phyloP scores from a whole-genome alignment of 2,797 vertebrate species.

The Macroramphosus scolopax region DNA sequence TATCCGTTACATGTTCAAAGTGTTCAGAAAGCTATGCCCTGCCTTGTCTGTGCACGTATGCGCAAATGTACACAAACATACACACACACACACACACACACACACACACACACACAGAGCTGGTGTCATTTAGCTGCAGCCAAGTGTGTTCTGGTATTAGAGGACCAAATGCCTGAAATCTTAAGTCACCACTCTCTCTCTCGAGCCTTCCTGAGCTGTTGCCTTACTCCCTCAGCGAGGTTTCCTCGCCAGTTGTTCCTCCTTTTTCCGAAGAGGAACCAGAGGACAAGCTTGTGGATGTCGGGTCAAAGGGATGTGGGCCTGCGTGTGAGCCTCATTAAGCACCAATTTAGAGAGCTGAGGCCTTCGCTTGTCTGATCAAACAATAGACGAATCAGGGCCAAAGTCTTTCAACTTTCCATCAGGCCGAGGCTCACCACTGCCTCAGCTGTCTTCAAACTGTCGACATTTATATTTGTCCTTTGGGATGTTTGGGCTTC shows the following conservation, averaged over 20 bases:
- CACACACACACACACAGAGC: too few species aligned
- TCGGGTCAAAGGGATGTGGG: slow-evolving; percentile 73
- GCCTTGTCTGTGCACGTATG: too few species aligned
- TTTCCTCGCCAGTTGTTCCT: slow-evolving; percentile 82
- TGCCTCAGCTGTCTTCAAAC: slow-evolving; percentile 10
- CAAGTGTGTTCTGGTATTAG: too few species aligned
- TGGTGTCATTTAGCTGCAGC: too few species aligned
- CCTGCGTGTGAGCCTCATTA: slow-evolving; percentile 71
- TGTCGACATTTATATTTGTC: slow-evolving; percentile 2
- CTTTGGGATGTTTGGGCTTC: slow-evolving; percentile 3
- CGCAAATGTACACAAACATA: too few species aligned
- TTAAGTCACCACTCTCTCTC: slow-evolving; percentile 72
- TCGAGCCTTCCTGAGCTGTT: slow-evolving; percentile 72
- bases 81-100: too few species aligned
- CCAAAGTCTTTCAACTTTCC: slow-evolving; percentile 56
- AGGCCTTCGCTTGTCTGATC: slow-evolving; percentile 53
- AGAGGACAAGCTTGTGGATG: slow-evolving; percentile 63
- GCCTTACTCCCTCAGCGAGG: slow-evolving; percentile 64
- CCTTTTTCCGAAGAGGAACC: slow-evolving; percentile 82
- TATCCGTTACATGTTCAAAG: too few species aligned
- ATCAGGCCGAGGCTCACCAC: slow-evolving; percentile 14
- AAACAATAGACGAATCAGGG: slow-evolving; percentile 68
- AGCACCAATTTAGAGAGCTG: slow-evolving; percentile 51
- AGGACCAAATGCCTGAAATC: slow-evolving; percentile 67
- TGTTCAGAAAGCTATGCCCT: too few species aligned